Base-by-base conservation (phyloP, 2,888 invertebrate genomes). In the Pristionchus maxplancki region DNA sequence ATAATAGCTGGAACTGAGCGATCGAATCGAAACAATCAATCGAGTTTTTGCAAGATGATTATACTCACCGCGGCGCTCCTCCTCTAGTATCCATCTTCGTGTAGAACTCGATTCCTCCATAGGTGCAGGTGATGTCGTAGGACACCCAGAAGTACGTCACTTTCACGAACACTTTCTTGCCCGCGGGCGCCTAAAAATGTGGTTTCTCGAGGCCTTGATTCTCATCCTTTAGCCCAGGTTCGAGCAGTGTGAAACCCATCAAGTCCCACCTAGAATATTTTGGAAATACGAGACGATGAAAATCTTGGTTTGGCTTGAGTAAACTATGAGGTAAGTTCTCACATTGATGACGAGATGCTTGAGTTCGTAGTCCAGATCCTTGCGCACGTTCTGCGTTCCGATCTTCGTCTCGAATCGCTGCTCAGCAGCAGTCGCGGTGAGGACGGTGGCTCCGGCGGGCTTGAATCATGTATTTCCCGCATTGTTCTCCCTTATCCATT, bases 311-410 rank as follows among this genome's bases (percentile, higher is more conserved):
- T n/a, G n/a, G n/a, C n/a, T n/a, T n/a, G n/a, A n/a, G n/a, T n/a
- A n/a, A n/a, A n/a, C n/a, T n/a, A n/a, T n/a, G n/a, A n/a, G n/a
- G n/a, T n/a, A n/a, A n/a, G n/a, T 81, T 34, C 53, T 86, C 34
- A 87, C 86, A 44, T 67, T 87, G 71, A 87, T 87, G 34, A 87
- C 86, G 48, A 87, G 24, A 71, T 87, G 86, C 24, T 50, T 67
- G 31, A 87, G 24, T 9, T 53, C 34, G 37, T 87, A 87, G 24
- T 87, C 86, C 71, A 71, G 17, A 15, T 13, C 34, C 24, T 20
- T 20, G 2, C 34, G 40, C 2, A 17, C 71, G 6, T 28, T 34
- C 20, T 6, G 1, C 9, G 58, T 5, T 37, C 48, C 86, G 50
- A 87, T 40, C n/a, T 40, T 87, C 8, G 86, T 87, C 20, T 50